These are phyloP conservation scores for Drosophila subobscura DNA, from an alignment of 1,140 invertebrate species.

Conservation along the genomic window DNA sequence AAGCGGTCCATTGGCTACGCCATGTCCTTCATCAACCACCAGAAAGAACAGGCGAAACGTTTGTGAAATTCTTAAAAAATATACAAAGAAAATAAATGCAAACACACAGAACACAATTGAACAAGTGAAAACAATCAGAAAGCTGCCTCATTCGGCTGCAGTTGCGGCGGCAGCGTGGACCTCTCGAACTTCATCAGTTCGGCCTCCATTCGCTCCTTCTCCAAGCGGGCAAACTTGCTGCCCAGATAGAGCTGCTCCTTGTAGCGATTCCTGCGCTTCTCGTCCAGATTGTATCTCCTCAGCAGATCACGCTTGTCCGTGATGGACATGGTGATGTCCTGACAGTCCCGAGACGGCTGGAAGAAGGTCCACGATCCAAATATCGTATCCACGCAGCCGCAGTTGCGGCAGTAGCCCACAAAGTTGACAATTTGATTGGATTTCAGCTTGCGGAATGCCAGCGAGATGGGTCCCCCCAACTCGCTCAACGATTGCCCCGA, in stretches of 20 bases:
- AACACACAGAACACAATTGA: conserved; percentile 3
- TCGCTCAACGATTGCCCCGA: conserved; percentile 47
- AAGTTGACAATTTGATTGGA: conserved; percentile 63
- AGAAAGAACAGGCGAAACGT: conserved; percentile 11
- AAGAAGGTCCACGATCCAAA: conserved; percentile 78
- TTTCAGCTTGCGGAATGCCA: conserved; percentile 46
- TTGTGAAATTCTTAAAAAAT: conserved; percentile 21
- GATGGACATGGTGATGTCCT: conserved; percentile 69
- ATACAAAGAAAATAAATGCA: conserved; percentile 20
- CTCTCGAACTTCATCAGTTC: not conserved
- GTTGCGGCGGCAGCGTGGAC: too few relatives aligned
- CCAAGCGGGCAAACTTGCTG: conserved; percentile 39
- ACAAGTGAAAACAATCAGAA: not conserved
- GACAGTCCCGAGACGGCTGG: conserved; percentile 65
- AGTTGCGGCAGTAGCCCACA: conserved; percentile 70
- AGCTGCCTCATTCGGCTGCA: not conserved
- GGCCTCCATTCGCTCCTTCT: conserved; percentile 8
- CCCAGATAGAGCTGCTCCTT: conserved; percentile 59
- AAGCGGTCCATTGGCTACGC: conserved; percentile 50
- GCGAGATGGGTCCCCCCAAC: conserved; percentile 58
- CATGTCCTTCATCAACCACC: conserved; percentile 55
- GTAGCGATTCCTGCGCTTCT: conserved; percentile 49
- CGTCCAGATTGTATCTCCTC: conserved; percentile 57
- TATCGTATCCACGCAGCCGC: conserved; percentile 75
- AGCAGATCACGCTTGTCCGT: conserved; percentile 72